These are phyloP conservation scores for Thymelicus sylvestris DNA, from an alignment of 2,888 invertebrate species.

Conservation along the genomic window DNA sequence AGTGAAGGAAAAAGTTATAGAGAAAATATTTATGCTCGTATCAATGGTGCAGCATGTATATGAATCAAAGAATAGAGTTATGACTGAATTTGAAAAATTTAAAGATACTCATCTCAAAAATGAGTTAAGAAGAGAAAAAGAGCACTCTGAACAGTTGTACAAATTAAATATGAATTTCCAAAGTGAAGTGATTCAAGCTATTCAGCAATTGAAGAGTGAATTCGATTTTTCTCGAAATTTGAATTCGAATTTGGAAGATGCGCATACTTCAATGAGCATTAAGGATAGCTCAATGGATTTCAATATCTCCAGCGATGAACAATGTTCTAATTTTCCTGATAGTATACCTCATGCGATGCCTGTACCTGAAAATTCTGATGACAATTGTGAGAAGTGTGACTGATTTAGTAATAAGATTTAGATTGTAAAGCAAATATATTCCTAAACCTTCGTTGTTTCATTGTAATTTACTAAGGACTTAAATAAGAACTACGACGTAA, in stretches of 20 bases:
- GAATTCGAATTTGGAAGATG: constrained; percentile 55
- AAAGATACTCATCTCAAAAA: constrained; percentile 75
- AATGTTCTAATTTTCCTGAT: constrained; percentile 6
- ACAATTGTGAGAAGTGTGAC: constrained; percentile 18
- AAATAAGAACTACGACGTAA: constrained; percentile 14
- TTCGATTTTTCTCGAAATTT: constrained; percentile 69
- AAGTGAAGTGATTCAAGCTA: constrained; percentile 74
- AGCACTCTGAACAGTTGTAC: constrained; percentile 76
- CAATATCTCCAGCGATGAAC: constrained; percentile 50
- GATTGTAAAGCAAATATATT: neutral
- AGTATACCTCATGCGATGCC: constrained; percentile 6
- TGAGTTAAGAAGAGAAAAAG: constrained; percentile 72
- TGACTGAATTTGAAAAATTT: constrained; percentile 76
- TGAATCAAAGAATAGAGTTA: constrained; percentile 76
- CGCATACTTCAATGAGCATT: constrained; percentile 45
- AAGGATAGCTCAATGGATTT: constrained; percentile 66
- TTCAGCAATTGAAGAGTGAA: constrained; percentile 75
- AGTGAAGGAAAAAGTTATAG: constrained; percentile 76
- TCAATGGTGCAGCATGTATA: constrained; percentile 79
- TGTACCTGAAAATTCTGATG: constrained; percentile 8
- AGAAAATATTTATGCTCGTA: constrained; percentile 72
- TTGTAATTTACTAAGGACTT: constrained; percentile 13
- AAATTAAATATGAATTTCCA: constrained; percentile 79
- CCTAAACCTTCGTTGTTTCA: constrained; percentile 13
- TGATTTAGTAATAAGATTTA: constrained; percentile 11